Conservation (phyloP, 2,113 vertebrate genomes). For the Gallinago undulata region DNA sequence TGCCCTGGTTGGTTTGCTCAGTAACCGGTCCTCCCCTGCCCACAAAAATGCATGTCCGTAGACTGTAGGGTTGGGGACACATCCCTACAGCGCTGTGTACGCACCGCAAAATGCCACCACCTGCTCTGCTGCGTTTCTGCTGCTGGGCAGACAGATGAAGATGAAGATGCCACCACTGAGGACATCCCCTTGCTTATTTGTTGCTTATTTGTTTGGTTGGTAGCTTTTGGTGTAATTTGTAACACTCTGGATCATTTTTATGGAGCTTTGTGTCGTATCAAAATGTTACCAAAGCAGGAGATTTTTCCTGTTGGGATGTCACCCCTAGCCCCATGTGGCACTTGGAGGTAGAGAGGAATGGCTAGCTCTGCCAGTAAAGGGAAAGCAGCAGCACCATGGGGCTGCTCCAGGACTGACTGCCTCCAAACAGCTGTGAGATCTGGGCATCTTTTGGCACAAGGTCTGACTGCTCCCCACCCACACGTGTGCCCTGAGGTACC, state of each 20-base stretch:
- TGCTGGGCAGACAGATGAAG: background rate
- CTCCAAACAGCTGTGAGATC: background rate
- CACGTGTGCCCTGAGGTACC: accelerated
- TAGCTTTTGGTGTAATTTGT: background rate
- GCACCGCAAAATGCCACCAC: background rate
- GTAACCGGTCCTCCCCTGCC: background rate
- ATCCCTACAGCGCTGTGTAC: background rate
- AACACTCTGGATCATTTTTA: background rate
- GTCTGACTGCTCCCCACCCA: background rate
- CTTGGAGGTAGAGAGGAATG: background rate
- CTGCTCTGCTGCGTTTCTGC: background rate
- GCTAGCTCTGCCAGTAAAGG: background rate
- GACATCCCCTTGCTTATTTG: background rate
- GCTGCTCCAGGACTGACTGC: background rate
- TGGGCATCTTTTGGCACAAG: background rate
- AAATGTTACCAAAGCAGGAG: background rate
- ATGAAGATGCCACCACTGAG: background rate
- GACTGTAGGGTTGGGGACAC: background rate
- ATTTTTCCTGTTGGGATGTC: background rate
- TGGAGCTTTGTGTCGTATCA: background rate
- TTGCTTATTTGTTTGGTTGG: background rate
- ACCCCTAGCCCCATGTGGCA: background rate
- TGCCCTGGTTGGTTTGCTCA: background rate
- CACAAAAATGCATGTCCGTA: accelerated
- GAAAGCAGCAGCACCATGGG: background rate